Evolutionary conservation across 2,113 vertebrate species (phyloP), one percentile per base, ranked within the genome.

Genomic region (Pithys albifrons): DNA sequence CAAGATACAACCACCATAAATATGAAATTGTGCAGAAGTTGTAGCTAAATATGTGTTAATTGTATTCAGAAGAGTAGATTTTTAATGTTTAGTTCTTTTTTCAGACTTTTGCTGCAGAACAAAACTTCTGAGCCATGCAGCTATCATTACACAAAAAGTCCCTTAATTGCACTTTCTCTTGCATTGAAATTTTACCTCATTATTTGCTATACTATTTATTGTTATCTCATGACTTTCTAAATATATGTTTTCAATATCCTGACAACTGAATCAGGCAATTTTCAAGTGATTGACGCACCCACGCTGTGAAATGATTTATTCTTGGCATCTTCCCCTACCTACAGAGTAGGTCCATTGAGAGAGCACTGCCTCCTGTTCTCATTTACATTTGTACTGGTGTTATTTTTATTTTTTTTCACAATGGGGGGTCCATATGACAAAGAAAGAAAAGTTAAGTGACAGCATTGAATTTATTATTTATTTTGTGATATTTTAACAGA

Each of bases 41-140:
- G 7, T 58, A 69, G 52, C 72, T 81, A 86, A 61, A 84, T 91
- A 91, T 13, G 13, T 89, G 28, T 66, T 96, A 88, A 94, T 92
- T 46, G 62, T 77, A 91, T 89, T 58, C 91, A 86, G 27, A 96
- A 91, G 12, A 43, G 27, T 33, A 64, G 57, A 64, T 74, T 93
- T 88, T 55, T 74, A 48, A 41, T 25, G 10, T 65, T 91, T 79
- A 10, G 7, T 52, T 90, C 64, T 25, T 45, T 74, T 90, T 55
- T 23, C 70, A 77, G n/a, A 12, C 2, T 88, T 90, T 77, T 80
- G 14, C 45, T 45, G 69, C 25, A 81, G 85, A 86, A 86, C 19
- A 16, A 39, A 90, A 84, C 58, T 93, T 95, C 43, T 28, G 43
- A 93, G 46, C 6, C 33, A 43, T 7, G 0, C n/a, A 43, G 28